Conservation (phyloP, 2,797 vertebrate species). For the Chlorospingus flavigularis region DNA sequence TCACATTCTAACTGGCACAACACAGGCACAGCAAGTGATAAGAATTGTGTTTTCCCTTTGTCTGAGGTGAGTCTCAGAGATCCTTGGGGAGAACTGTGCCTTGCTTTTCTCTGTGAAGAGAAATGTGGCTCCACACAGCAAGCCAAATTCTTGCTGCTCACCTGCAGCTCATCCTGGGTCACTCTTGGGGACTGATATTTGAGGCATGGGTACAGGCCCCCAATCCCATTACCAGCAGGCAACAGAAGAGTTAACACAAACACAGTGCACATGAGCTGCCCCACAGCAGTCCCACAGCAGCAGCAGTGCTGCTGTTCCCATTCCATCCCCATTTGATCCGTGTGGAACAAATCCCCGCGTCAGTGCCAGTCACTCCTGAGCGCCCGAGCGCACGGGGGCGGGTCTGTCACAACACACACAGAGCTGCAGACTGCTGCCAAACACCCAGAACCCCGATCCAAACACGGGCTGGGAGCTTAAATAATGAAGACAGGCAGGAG, state of each 20-base stretch:
- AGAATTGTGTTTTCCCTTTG: too few relatives aligned
- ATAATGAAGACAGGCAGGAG: not conserved
- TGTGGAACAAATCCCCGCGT: not conserved
- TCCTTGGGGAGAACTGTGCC: too few relatives aligned
- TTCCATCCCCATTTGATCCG: not conserved
- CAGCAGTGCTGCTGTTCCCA: rapidly evolving
- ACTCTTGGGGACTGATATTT: rapidly evolving
- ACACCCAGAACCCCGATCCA: not conserved
- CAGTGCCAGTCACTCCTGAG: not conserved
- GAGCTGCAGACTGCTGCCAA: not conserved
- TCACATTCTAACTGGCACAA: too few relatives aligned
- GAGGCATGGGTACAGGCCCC: not conserved
- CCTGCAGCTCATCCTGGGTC: not conserved
- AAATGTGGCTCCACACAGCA: too few relatives aligned
- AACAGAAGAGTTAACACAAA: not conserved
- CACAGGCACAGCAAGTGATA: too few relatives aligned
- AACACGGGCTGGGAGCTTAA: not conserved
- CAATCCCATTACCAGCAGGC: rapidly evolving
- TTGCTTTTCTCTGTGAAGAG: too few relatives aligned
- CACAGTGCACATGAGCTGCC: rapidly evolving
- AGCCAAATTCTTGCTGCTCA: too few relatives aligned
- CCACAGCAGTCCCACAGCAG: not conserved
- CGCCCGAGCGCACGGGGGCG: not conserved
- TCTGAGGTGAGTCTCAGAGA: too few relatives aligned
- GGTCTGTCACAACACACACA: not conserved